These are phyloP conservation scores for Scortum barcoo DNA, from an alignment of 2,113 vertebrate genomes.

Conservation along the genomic window DNA sequence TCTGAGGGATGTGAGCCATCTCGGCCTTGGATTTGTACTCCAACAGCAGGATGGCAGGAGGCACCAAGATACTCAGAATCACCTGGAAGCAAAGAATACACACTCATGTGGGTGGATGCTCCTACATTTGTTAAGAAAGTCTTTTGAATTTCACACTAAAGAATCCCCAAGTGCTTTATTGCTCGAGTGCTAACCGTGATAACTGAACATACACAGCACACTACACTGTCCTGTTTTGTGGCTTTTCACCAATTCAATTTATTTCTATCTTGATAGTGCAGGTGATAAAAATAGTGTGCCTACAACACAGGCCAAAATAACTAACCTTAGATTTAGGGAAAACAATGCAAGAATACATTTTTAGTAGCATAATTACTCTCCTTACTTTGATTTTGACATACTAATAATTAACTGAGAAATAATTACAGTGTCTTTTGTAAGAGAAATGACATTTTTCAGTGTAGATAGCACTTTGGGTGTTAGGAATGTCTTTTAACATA, in stretches of 20 bases:
- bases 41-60: conserved; percentile 95
- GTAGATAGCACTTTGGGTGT: neutral
- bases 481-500: neutral
- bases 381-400: neutral
- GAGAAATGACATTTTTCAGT: neutral
- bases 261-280: neutral
- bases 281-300: neutral
- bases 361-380: neutral
- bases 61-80: conserved; percentile 96
- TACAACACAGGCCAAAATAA: neutral
- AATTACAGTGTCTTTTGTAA: neutral
- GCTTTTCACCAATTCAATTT: conserved; percentile 1
- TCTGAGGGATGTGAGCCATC: conserved; percentile 99
- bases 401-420: neutral
- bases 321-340: neutral
- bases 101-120: conserved; percentile 54
- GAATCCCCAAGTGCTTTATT: neutral
- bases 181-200: neutral
- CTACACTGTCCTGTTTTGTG: neutral
- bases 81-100: conserved; percentile 86
- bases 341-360: neutral
- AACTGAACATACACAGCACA: neutral
- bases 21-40: conserved; percentile 99
- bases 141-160: neutral
- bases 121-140: conserved; percentile 11